phyloP scores from a whole-genome alignment of 2,113 vertebrate species.

The Regulus satrapa region DNA sequence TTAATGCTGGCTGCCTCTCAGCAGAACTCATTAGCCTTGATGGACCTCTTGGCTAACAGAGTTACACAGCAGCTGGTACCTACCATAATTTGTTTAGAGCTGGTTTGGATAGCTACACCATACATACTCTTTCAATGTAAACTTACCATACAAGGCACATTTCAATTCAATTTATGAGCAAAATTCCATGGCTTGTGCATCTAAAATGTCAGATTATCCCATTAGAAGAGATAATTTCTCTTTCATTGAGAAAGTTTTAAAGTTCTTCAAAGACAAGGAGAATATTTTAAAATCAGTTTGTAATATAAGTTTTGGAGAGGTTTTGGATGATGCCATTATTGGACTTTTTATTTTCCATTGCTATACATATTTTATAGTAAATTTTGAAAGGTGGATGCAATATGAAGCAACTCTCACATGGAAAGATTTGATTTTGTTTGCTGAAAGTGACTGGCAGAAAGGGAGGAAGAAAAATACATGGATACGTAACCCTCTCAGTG shows the following conservation, averaged over 20 bases:
- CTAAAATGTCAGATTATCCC: background rate
- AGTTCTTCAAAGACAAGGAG: background rate
- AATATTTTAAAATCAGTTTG: background rate
- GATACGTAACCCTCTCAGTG: background rate
- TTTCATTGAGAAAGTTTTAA: background rate
- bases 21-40: background rate
- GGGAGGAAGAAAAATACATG: background rate
- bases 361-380: background rate
- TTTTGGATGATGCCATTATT: background rate
- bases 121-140: background rate
- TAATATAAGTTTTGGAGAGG: background rate
- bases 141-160: background rate
- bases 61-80: background rate
- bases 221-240: background rate
- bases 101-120: background rate
- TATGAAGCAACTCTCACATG: background rate
- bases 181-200: background rate
- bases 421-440: background rate
- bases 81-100: background rate
- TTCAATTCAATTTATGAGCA: background rate
- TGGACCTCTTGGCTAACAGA: background rate
- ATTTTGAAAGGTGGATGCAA: background rate
- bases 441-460: background rate
- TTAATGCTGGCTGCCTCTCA: background rate
- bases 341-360: background rate